Evolutionary conservation across 2,888 invertebrate genomes (phyloP).

Genomic region (Seladonia tumulorum): DNA sequence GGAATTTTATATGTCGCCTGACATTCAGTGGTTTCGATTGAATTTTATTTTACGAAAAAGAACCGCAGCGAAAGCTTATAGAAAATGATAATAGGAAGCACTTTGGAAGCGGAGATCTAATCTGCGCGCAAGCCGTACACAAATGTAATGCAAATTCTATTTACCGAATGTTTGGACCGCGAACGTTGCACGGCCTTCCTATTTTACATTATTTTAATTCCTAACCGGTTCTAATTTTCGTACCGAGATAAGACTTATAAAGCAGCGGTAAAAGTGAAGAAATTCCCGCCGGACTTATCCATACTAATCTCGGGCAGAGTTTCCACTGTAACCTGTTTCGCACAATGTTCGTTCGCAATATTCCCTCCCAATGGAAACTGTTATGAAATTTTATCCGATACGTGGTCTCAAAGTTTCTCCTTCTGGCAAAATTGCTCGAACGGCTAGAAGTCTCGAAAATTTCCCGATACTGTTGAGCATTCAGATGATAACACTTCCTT

Average conservation of each 20-base stretch:
- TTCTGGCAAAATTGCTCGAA: conserved; percentile 39
- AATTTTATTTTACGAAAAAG: background rate
- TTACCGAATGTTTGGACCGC: conserved; percentile 5
- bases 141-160: conserved; percentile 6
- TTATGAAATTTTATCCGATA: conserved; percentile 59
- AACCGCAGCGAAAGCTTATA: background rate
- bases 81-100: background rate
- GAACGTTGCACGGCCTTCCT: background rate
- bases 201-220: conserved; percentile 28
- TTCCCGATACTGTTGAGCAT: conserved; percentile 15
- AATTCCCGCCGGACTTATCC: conserved; percentile 47
- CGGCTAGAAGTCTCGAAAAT: conserved; percentile 38
- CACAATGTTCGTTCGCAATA: conserved; percentile 54
- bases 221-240: conserved; percentile 24
- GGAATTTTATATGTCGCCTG: too few species aligned
- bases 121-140: background rate
- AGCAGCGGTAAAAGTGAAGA: conserved; percentile 35
- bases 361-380: conserved; percentile 54
- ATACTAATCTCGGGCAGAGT: conserved; percentile 41
- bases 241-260: conserved; percentile 18
- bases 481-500: conserved; percentile 24
- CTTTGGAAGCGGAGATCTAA: background rate
- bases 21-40: background rate
- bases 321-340: conserved; percentile 43
- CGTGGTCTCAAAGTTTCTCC: conserved; percentile 44